Percentiles rank a stretch among this genome's conserved stretches.
These are phyloP conservation scores for Eudasyphora cyanicolor DNA, from an alignment of 2,888 invertebrate genomes.

Conservation along the genomic window DNA sequence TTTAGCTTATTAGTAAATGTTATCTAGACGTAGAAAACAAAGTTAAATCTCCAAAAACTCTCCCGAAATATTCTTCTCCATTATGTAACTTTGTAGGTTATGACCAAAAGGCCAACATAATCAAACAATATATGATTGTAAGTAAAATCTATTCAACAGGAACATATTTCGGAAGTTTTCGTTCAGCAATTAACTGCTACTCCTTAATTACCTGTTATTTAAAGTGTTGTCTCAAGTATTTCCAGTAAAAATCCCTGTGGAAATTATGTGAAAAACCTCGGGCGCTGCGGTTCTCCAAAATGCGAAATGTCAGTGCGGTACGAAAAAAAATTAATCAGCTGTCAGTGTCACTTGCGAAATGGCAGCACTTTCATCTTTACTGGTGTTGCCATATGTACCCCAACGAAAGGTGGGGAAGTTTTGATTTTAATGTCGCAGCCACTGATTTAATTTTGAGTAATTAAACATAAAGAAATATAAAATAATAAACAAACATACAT, in stretches of 20 bases:
- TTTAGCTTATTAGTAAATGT: neutral
- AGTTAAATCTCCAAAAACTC: conserved; percentile 8
- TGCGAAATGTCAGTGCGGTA: conserved; percentile 56
- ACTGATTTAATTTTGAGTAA: no score
- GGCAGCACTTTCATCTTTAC: conserved; percentile 38
- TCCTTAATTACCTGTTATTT: conserved; percentile 42
- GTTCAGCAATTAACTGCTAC: neutral
- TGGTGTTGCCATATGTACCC: conserved; percentile 21
- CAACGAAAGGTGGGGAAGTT: no score
- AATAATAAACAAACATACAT: no score
- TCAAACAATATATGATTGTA: neutral
- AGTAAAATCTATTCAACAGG: neutral
- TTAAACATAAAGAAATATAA: no score
- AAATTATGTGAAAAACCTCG: conserved; percentile 44
- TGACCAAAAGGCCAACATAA: conserved; percentile 51
- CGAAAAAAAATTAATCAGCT: conserved; percentile 47
- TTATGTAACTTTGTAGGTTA: conserved; percentile 80
- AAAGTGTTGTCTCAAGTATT: conserved; percentile 13
- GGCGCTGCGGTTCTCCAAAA: conserved; percentile 50
- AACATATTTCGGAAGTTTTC: neutral
- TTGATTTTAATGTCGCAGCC: no score
- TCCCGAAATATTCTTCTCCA: conserved; percentile 63
- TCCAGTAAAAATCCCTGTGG: conserved; percentile 43
- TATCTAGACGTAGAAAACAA: neutral
- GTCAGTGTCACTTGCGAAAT: conserved; percentile 34